phyloP scores from a whole-genome alignment of 1,140 invertebrate species.

The Neoseiulus cucumeris region DNA sequence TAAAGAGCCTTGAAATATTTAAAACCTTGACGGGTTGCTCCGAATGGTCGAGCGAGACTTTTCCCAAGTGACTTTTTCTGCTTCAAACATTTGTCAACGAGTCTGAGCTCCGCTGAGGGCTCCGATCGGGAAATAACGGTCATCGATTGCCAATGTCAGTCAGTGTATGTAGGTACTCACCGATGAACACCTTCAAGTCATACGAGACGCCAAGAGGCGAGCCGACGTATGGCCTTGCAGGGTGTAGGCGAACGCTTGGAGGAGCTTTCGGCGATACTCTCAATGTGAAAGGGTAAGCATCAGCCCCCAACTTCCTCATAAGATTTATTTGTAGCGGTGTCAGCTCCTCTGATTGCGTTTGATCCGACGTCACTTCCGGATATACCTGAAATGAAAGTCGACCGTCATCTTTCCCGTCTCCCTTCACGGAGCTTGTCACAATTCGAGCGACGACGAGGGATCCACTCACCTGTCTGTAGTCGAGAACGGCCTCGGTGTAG shows the following conservation, averaged over 20 bases:
- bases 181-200: slow-evolving; percentile 24
- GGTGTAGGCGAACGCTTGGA: slow-evolving; percentile 66
- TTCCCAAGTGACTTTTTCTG: too few species aligned
- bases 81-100: too few species aligned
- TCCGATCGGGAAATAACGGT: too few species aligned
- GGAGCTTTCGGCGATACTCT: slow-evolving; percentile 54
- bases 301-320: slow-evolving; percentile 49
- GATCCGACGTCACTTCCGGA: slow-evolving; percentile 10
- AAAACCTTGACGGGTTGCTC: too few species aligned
- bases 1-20: too few species aligned
- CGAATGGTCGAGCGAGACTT: too few species aligned
- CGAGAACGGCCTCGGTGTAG: slow-evolving; percentile 21
- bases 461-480: slow-evolving; percentile 17
- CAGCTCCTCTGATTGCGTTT: slow-evolving; percentile 12
- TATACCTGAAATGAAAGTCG: slow-evolving; percentile 17
- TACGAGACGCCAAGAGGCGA: slow-evolving; percentile 49
- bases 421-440: too few species aligned
- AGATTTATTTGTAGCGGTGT: slow-evolving; percentile 44
- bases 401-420: too few species aligned
- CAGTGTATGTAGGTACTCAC: too few species aligned
- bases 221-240: slow-evolving; percentile 68
- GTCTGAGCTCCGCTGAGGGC: too few species aligned
- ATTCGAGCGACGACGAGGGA: too few species aligned
- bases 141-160: too few species aligned
- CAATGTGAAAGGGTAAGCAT: slow-evolving; percentile 57